A percentile compares a stretch with the other conserved stretches of the same genome.
Evolutionary conservation across 1,140 invertebrate genomes (phyloP).

Genomic region (Oryctes rhinoceros): DNA sequence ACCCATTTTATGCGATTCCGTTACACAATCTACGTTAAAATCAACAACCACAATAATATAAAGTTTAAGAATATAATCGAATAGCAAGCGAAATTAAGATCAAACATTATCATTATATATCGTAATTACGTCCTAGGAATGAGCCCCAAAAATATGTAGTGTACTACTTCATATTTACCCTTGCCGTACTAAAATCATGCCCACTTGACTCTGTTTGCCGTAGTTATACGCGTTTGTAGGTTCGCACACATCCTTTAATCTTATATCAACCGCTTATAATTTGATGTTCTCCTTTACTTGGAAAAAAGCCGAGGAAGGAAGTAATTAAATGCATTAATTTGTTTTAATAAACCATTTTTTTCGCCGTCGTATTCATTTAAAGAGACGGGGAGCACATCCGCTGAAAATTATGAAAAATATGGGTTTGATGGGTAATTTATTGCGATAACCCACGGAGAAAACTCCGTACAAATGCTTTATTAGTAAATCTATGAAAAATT

Average conservation of each 20-base stretch:
- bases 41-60: too few relatives aligned
- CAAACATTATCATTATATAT: too few relatives aligned
- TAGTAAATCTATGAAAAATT: conserved; percentile 13
- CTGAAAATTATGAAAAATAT: neutral
- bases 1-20: too few relatives aligned
- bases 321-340: neutral
- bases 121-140: too few relatives aligned
- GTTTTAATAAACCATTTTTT: conserved; percentile 5
- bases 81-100: too few relatives aligned
- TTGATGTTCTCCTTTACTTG: neutral
- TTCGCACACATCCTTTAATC: neutral
- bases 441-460: too few relatives aligned
- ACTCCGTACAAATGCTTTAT: neutral
- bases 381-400: neutral
- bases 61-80: too few relatives aligned
- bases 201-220: neutral
- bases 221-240: neutral
- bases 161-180: neutral
- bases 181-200: neutral
- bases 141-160: neutral
- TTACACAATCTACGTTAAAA: too few relatives aligned
- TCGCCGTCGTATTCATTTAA: neutral
- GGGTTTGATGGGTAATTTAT: neutral
- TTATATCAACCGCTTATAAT: neutral
- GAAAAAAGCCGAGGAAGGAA: neutral